Conservation (phyloP, 2,888 invertebrate species). For the Leptopilina myrica region DNA sequence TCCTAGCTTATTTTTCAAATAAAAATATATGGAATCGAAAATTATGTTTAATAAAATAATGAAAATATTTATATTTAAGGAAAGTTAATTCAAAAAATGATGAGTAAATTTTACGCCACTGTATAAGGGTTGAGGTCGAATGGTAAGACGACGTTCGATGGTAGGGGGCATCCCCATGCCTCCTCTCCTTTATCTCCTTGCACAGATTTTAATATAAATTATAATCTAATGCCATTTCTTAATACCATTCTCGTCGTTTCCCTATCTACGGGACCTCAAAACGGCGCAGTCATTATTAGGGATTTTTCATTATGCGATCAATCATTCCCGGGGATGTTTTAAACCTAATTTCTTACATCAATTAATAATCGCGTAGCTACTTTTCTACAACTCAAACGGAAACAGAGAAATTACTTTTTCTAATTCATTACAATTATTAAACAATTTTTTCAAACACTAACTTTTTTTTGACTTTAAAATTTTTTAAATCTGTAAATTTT, state of each 20-base stretch:
- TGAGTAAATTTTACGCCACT: conserved; percentile 63
- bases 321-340: conserved; percentile 70
- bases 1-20: no score
- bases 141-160: conserved; percentile 54
- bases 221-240: conserved; percentile 76
- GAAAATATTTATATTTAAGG: no score
- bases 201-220: conserved; percentile 77
- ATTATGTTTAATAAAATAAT: neutral
- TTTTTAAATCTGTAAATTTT: no score
- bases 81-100: conserved; percentile 18
- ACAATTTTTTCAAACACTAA: no score
- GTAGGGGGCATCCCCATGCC: conserved; percentile 56
- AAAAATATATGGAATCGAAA: no score
- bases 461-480: no score
- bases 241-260: conserved; percentile 68
- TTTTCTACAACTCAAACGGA: no score
- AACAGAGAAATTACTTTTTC: no score
- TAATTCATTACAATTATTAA: no score
- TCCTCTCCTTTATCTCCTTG: conserved; percentile 73
- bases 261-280: conserved; percentile 57
- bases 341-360: conserved; percentile 73
- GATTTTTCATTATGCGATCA: conserved; percentile 75
- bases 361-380: conserved; percentile 69
- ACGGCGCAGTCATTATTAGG: conserved; percentile 73
- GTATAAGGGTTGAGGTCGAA: conserved; percentile 69